Conservation (phyloP, 2,888 invertebrate genomes). For the Drosophila melanosoma region DNA sequence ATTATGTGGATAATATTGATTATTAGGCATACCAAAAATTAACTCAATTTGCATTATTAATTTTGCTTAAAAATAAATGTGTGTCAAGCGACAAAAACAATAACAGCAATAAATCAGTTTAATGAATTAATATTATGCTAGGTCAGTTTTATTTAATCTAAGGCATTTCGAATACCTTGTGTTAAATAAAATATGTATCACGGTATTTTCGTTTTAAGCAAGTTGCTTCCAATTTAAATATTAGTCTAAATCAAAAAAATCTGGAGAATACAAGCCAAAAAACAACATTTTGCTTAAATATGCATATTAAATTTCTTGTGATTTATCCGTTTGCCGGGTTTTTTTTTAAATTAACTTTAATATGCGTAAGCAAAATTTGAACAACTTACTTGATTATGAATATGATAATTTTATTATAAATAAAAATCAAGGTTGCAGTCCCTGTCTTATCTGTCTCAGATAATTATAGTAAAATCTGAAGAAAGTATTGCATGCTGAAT, state of each 20-base stretch:
- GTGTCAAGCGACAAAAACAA: constrained; percentile 39
- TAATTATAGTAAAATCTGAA: not conserved
- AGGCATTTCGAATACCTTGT: constrained; percentile 16
- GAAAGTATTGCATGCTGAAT: not conserved
- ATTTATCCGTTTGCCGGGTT: not conserved
- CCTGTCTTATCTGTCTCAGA: constrained; percentile 1
- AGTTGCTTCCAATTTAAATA: not conserved
- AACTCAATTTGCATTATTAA: constrained; percentile 54
- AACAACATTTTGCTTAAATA: not conserved
- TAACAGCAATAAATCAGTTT: constrained; percentile 13
- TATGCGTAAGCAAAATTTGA: constrained; percentile 3
- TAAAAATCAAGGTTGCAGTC: not conserved
- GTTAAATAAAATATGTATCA: not conserved
- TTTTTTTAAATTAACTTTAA: not conserved
- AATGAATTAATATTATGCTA: constrained; percentile 48
- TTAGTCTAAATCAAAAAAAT: not conserved
- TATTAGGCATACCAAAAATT: constrained; percentile 2
- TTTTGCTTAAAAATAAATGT: constrained; percentile 30
- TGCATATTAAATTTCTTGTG: not conserved
- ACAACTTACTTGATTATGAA: not conserved
- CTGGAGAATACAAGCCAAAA: not conserved
- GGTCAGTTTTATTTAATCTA: constrained; percentile 54
- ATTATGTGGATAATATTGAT: constrained; percentile 21
- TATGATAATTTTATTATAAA: not conserved
- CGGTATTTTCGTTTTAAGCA: not conserved